phyloP scores from a whole-genome alignment of 2,797 vertebrate species.

The Ciconia nigra region DNA sequence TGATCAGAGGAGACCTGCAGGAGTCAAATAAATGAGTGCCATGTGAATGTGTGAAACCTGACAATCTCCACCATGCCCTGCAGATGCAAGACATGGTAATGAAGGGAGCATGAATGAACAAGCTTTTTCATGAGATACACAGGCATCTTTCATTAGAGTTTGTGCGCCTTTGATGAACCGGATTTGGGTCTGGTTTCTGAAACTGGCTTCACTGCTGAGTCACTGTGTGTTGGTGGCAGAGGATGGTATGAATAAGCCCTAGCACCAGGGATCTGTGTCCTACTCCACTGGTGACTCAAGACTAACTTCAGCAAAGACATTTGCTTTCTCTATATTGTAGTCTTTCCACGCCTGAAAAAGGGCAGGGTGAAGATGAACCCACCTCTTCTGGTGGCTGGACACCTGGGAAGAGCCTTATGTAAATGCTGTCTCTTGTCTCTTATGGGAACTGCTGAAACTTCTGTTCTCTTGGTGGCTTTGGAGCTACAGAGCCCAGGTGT shows the following conservation, averaged over 20 bases:
- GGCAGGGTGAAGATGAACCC: not conserved
- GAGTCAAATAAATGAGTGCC: not conserved
- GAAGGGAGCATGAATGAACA: not conserved
- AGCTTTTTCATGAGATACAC: not conserved
- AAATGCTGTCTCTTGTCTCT: not conserved
- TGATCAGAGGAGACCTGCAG: not conserved
- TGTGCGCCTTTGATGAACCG: rapidly evolving
- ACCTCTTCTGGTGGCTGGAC: not conserved
- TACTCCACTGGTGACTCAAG: not conserved
- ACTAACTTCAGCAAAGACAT: not conserved
- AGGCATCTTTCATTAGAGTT: not conserved
- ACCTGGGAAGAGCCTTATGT: not conserved
- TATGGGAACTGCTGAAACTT: not conserved
- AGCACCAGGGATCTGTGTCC: not conserved
- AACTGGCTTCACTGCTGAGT: not conserved
- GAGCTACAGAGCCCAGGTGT: not conserved
- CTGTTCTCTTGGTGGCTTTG: not conserved
- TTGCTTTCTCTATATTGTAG: not conserved
- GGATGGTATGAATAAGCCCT: not conserved
- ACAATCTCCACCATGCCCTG: not conserved
- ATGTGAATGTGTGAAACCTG: not conserved
- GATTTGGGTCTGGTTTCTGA: not conserved
- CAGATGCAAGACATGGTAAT: not conserved
- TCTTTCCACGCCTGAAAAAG: not conserved
- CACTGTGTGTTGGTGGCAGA: not conserved